These are phyloP conservation scores for Pomacea maculata DNA, from an alignment of 1,140 invertebrate species.

Conservation along the genomic window DNA sequence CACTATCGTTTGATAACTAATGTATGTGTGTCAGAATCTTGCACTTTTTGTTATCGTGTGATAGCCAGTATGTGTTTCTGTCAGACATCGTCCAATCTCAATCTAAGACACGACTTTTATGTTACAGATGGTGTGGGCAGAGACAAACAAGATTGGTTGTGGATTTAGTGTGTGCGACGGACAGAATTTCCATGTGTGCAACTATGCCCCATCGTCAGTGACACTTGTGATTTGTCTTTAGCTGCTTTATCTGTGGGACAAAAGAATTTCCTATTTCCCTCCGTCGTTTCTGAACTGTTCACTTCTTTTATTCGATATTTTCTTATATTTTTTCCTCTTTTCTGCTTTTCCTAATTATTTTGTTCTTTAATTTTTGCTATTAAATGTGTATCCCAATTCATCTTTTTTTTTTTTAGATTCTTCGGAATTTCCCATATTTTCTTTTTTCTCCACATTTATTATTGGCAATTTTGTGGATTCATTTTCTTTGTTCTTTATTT, in stretches of 20 bases:
- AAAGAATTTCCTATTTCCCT: neutral
- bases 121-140: slow-evolving; percentile 36
- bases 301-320: neutral
- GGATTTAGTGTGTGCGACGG: slow-evolving; percentile 29
- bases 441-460: too few relatives aligned
- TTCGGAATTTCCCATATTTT: too few relatives aligned
- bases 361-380: too few relatives aligned
- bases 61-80: neutral
- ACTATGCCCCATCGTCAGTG: slow-evolving; percentile 41
- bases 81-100: neutral
- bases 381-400: too few relatives aligned
- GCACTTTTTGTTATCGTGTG: too few relatives aligned
- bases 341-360: too few relatives aligned
- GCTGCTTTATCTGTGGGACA: neutral
- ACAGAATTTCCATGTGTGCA: slow-evolving; percentile 35
- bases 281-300: neutral
- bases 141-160: slow-evolving; percentile 32
- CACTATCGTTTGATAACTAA: too few relatives aligned
- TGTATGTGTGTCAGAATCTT: neutral
- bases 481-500: too few relatives aligned
- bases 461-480: too few relatives aligned
- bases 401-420: too few relatives aligned
- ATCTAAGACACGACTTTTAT: neutral
- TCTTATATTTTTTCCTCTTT: neutral
- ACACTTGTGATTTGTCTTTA: too few relatives aligned